phyloP scores from a whole-genome alignment of 2,888 invertebrate genomes.

The Ferrisia virgata region DNA sequence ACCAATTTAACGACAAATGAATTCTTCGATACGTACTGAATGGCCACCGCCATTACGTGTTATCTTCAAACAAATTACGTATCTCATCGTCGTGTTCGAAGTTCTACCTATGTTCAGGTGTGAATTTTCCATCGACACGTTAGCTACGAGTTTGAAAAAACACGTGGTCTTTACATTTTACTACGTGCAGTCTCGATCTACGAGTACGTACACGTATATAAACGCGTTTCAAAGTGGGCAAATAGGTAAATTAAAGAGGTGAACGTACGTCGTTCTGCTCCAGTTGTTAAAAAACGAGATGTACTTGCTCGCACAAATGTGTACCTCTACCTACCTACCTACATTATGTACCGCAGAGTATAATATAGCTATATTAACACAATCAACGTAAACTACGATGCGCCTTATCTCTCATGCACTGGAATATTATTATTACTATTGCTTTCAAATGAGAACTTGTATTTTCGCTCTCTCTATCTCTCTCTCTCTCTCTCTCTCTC shows the following conservation, averaged over 20 bases:
- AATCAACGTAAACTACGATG: background rate
- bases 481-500: too few relatives aligned
- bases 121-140: background rate
- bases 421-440: background rate
- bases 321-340: too few relatives aligned
- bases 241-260: slow-evolving; percentile 36
- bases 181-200: background rate
- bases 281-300: slow-evolving; percentile 22
- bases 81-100: background rate
- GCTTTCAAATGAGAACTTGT: background rate
- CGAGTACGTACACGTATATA: background rate
- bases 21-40: background rate
- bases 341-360: background rate
- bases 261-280: slow-evolving; percentile 31
- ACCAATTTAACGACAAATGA: background rate
- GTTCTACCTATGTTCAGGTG: background rate
- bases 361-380: background rate
- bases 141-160: too few relatives aligned
- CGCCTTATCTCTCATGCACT: background rate
- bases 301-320: background rate
- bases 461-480: background rate
- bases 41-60: background rate
- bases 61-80: background rate
- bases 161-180: background rate
- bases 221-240: slow-evolving; percentile 16